Base-by-base conservation (phyloP, 2,797 vertebrate genomes). In the Chelon auratus region DNA sequence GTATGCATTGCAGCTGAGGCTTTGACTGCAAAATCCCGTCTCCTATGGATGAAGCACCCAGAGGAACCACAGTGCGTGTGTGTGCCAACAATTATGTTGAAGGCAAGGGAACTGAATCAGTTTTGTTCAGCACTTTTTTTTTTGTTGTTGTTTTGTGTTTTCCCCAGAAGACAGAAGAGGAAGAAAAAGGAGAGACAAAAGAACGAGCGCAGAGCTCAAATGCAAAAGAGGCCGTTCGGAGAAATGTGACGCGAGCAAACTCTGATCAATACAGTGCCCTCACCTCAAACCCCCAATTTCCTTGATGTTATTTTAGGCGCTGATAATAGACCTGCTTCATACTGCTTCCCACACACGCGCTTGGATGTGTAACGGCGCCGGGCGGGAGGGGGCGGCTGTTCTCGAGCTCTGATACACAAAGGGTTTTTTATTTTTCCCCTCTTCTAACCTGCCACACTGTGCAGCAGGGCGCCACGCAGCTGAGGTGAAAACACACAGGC, bases 191-290 rank as follows among this genome's bases (percentile, higher is more conserved):
- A 59, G 55, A 75, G 76, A 82, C 55, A 71, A 69, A 80, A 68
- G 68, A 73, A 59, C 13, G 15, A 75, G 50, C 64, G 54, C 68
- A 47, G 57, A 75, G 71, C 69, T 85, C 67, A 17, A 68, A 78
- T 68, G 72, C 72, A 79, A 65, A 72, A 52, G 64, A 84, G 63
- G 81, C 76, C 80, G 84, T 81, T 90, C 14, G 24, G 79, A 87
- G 85, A 86, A 86, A 89, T 84, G 83, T 83, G 79, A 89, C 79
- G 85, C 58, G 51, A 77, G 68, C 86, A 78, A 85, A 71, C 79
- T 72, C 68, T 89, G 85, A 93, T 93, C 89, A 89, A 90, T 87
- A 87, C 85, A 87, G 86, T 80, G 76, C 72, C 80, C 69, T 77
- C 78, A 68, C 77, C 80, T 79, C 57, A 81, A 72, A 75, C 43